phyloP scores from a whole-genome alignment of 2,797 vertebrate genomes.

The Vireo griseus region DNA sequence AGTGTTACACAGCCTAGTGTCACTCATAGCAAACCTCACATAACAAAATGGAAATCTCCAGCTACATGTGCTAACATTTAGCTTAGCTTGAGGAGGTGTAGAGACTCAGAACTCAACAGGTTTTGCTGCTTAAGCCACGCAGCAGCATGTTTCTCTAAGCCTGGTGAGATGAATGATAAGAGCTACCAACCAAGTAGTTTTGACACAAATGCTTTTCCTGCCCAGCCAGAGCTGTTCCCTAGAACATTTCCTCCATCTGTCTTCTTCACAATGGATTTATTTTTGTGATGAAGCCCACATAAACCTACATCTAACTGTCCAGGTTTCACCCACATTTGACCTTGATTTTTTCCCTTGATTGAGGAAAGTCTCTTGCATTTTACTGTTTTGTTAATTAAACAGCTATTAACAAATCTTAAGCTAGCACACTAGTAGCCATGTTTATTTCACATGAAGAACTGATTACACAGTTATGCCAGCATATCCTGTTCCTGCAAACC shows the following conservation, averaged over 20 bases:
- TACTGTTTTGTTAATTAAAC: background rate
- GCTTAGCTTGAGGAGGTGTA: background rate
- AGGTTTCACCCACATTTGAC: slow-evolving; percentile 16
- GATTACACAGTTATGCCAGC: slow-evolving; percentile 32
- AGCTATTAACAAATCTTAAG: background rate
- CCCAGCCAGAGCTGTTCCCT: slow-evolving; percentile 24
- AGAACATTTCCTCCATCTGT: slow-evolving; percentile 50
- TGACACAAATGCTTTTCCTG: slow-evolving; percentile 36
- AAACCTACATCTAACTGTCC: background rate
- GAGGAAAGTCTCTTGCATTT: background rate
- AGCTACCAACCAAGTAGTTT: slow-evolving; percentile 35
- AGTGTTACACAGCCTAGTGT: slow-evolving; percentile 44
- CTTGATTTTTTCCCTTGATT: background rate
- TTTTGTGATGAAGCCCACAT: slow-evolving; percentile 32
- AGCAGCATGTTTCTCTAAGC: background rate
- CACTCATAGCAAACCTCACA: slow-evolving; percentile 18
- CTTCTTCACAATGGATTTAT: slow-evolving; percentile 58
- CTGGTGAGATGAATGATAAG: slow-evolving; percentile 42
- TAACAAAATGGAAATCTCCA: slow-evolving; percentile 23
- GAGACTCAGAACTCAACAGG: background rate
- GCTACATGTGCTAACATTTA: slow-evolving; percentile 57
- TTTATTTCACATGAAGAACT: slow-evolving; percentile 17
- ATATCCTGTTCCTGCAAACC: slow-evolving; percentile 43
- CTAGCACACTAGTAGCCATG: background rate
- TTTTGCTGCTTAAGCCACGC: background rate